phyloP scores from a whole-genome alignment of 2,113 vertebrate genomes.

The Pelvicachromis taeniatus region DNA sequence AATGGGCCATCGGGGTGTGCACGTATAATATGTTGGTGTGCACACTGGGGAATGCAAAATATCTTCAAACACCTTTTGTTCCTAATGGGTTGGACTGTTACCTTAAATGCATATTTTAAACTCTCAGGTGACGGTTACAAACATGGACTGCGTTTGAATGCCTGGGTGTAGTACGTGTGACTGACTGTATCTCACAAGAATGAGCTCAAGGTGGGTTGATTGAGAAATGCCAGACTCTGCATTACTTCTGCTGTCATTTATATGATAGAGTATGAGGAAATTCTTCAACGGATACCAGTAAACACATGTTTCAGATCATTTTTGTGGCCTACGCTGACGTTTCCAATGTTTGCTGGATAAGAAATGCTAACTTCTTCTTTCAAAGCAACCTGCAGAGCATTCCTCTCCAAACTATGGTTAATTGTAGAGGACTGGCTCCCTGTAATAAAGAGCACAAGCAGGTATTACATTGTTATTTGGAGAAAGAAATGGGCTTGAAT shows the following conservation, averaged over 20 bases:
- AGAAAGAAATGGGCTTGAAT: background rate
- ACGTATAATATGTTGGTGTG: background rate
- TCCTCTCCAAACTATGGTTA: background rate
- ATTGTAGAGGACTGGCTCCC: background rate
- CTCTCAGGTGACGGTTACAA: background rate
- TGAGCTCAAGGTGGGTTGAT: background rate
- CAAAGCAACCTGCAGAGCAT: background rate
- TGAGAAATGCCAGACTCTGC: background rate
- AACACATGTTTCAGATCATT: background rate
- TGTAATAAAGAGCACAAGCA: background rate
- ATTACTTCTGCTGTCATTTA: background rate
- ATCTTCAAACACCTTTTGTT: background rate
- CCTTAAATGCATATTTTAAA: background rate
- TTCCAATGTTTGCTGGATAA: background rate
- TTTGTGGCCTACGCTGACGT: background rate
- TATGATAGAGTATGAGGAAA: background rate
- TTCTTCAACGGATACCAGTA: background rate
- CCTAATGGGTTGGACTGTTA: background rate
- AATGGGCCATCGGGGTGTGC: background rate
- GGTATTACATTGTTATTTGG: background rate
- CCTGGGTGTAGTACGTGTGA: background rate
- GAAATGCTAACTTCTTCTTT: background rate
- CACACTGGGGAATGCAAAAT: background rate
- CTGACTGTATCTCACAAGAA: background rate
- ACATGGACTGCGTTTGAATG: background rate